Evolutionary conservation across 92 coral and sea anemone genomes (phyloP), one percentile per base, ranked within the genome.

Genomic region (Diadumene lineata): DNA sequence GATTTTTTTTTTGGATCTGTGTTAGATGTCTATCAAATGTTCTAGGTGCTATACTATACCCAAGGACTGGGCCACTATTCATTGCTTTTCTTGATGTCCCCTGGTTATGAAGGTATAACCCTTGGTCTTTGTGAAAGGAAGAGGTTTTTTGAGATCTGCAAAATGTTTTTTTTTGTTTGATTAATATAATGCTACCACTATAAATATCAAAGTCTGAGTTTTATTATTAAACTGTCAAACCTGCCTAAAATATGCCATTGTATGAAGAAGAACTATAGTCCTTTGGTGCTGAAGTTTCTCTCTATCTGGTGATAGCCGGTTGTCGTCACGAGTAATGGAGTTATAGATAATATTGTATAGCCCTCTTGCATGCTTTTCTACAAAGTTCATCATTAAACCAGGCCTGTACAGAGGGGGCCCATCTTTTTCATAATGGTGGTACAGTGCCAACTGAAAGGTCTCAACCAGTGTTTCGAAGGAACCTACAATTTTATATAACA

Each of bases 231-330:
- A 34, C 31, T 13, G 17, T 53, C 23, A 43, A 13, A 65, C 26
- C 38, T 78, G 77, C 89, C 88, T 75, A 79, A 79, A 83, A 76
- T 83, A 87, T 13, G 92, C 84, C 34, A 87, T 62, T 23, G 68
- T 79, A 64, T 79, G 83, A 60, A 87, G 55, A 56, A 87, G 68
- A 23, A 81, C 82, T 57, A 87, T 86, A 29, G 83, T 79, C 76
- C 92, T 83, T 64, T 87, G 87, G 11, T 83, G 73, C 61, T 74
- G 87, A 30, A 78, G 30, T 26, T 21, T 34, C 17, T 79, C 34
- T 48, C 75, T 69, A 18, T 78, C 84, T 17, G 62, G 50, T 34
- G 70, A 68, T 48, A 70, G 60, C 22, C 88, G 67, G 27, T 66
- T 43, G 31, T 87, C 81, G 29, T 66, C 70, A 58, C 77, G 32